These are phyloP conservation scores for Chrysopilus asiliformis DNA, from an alignment of 2,888 invertebrate species.

Conservation along the genomic window DNA sequence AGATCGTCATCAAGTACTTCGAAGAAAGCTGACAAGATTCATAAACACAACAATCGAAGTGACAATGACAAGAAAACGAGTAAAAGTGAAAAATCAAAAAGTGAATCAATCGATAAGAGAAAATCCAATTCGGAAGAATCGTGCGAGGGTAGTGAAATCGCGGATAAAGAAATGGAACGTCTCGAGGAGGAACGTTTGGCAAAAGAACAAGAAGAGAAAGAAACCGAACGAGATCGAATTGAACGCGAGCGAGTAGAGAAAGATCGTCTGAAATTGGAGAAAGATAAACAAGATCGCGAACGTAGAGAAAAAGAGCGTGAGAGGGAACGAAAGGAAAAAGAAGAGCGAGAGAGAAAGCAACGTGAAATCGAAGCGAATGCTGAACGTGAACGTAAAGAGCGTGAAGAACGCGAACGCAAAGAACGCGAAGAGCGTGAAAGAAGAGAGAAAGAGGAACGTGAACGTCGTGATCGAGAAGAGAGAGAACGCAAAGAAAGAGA, in stretches of 20 bases:
- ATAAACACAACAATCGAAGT: constrained; percentile 29
- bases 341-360: constrained; percentile 21
- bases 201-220: constrained; percentile 15
- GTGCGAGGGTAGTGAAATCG: constrained; percentile 15
- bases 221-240: constrained; percentile 15
- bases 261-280: constrained; percentile 22
- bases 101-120: constrained; percentile 14
- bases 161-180: constrained; percentile 20
- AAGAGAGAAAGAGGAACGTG: constrained; percentile 23
- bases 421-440: constrained; percentile 24
- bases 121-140: constrained; percentile 8
- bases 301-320: constrained; percentile 20
- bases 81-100: constrained; percentile 17
- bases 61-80: constrained; percentile 23
- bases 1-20: constrained; percentile 13
- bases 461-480: constrained; percentile 26
- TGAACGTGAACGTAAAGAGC: constrained; percentile 27
- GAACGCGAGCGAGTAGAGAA: constrained; percentile 27
- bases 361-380: constrained; percentile 16
- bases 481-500: constrained; percentile 30
- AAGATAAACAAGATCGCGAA: constrained; percentile 22
- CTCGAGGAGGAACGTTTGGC: constrained; percentile 23
- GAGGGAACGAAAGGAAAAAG: constrained; percentile 21
- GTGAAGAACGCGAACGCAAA: constrained; percentile 18
- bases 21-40: constrained; percentile 23